A percentile compares a stretch with the other conserved stretches of the same genome.
These are phyloP conservation scores for Synanthedon formicaeformis DNA, from an alignment of 2,888 invertebrate genomes.

Conservation along the genomic window DNA sequence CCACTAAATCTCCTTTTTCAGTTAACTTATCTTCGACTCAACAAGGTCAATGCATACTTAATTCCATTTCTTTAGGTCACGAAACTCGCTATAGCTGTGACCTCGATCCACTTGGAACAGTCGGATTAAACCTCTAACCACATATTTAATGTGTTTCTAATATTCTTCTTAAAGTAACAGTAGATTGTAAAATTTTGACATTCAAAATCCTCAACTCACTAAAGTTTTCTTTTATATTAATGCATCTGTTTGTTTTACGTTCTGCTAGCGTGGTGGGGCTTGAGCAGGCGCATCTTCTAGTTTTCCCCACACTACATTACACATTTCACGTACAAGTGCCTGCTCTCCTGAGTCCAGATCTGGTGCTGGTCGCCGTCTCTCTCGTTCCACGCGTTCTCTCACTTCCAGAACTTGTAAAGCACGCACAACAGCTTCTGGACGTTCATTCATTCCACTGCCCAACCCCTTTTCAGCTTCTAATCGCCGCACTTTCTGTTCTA, in stretches of 20 bases:
- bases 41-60: constrained; percentile 43
- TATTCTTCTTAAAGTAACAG: too few relatives aligned
- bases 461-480: constrained; percentile 88
- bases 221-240: too few relatives aligned
- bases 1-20: constrained; percentile 10
- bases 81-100: constrained; percentile 36
- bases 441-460: constrained; percentile 73
- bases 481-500: constrained; percentile 88
- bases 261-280: constrained; percentile 50
- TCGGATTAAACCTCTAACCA: constrained; percentile 33
- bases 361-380: constrained; percentile 69
- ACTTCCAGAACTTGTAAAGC: constrained; percentile 94
- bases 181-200: too few relatives aligned
- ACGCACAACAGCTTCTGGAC: constrained; percentile 93
- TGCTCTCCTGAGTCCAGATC: constrained; percentile 90
- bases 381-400: constrained; percentile 86
- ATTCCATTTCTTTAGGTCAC: constrained; percentile 50
- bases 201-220: not conserved
- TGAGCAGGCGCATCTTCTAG: constrained; percentile 84
- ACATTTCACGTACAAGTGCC: constrained; percentile 94
- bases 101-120: constrained; percentile 52
- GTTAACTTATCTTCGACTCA: constrained; percentile 29
- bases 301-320: constrained; percentile 94
- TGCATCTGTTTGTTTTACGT: not conserved
- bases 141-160: constrained; percentile 19